These are phyloP conservation scores for Charadrius vociferus DNA, from an alignment of 2,113 vertebrate genomes.

Conservation along the genomic window DNA sequence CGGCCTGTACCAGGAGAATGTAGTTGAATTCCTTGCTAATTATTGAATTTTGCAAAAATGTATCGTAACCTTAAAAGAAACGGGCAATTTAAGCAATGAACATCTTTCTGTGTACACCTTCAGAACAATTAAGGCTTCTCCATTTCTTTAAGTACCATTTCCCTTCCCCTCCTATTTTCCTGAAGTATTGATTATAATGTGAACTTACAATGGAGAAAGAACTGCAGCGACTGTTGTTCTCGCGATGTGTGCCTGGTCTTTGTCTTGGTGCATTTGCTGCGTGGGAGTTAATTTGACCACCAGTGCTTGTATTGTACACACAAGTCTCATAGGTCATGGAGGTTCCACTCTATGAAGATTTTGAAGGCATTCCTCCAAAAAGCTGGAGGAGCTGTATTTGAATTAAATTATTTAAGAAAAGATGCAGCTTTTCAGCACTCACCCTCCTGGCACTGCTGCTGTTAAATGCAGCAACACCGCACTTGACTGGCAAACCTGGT, in stretches of 20 bases:
- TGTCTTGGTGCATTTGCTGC: not conserved
- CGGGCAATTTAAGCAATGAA: not conserved
- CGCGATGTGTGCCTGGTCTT: accelerated
- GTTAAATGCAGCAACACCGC: not conserved
- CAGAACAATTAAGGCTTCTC: not conserved
- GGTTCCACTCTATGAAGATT: not conserved
- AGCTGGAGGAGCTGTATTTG: not conserved
- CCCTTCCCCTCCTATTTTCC: accelerated
- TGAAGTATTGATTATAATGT: not conserved
- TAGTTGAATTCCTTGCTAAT: not conserved
- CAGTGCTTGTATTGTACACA: not conserved
- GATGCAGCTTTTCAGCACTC: not conserved
- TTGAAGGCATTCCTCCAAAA: not conserved
- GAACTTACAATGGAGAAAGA: not conserved
- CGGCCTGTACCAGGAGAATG: not conserved
- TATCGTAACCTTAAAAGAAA: not conserved
- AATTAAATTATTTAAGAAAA: not conserved
- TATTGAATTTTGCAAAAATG: not conserved
- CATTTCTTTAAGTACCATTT: not conserved
- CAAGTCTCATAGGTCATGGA: not conserved
- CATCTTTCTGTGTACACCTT: not conserved
- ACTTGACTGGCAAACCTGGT: not conserved
- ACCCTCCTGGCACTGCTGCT: not conserved
- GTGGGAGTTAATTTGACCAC: not conserved
- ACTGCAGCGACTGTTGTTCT: not conserved